Conservation (phyloP, 2,797 vertebrate genomes). For the Coranthus polyacanthus region DNA sequence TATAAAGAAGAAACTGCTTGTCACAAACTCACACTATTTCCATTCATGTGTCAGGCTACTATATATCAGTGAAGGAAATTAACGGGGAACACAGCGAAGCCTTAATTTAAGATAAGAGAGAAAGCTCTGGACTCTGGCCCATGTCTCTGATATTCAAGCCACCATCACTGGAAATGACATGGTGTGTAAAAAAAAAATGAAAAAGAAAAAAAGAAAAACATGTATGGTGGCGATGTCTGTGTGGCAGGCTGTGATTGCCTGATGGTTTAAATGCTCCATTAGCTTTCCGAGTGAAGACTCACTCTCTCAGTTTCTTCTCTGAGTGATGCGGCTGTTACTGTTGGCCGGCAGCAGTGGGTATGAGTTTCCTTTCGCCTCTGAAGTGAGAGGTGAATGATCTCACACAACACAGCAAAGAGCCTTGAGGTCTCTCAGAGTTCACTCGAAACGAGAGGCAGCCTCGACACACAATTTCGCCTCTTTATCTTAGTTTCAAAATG, state of each 20-base stretch:
- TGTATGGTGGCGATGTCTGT: slow-evolving; percentile 42
- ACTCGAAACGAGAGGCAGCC: slow-evolving; percentile 8
- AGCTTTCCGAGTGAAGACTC: slow-evolving; percentile 43
- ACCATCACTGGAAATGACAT: slow-evolving; percentile 37
- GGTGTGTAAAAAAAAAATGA: slow-evolving; percentile 18
- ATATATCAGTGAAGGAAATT: slow-evolving; percentile 39
- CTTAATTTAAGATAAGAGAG: slow-evolving; percentile 42
- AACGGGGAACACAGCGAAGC: slow-evolving; percentile 27
- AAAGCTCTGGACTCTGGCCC: slow-evolving; percentile 26
- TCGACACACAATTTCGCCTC: slow-evolving; percentile 18
- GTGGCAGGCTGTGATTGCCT: slow-evolving; percentile 56
- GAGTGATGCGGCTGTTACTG: slow-evolving; percentile 72
- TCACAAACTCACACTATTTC: slow-evolving; percentile 39
- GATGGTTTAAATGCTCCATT: slow-evolving; percentile 73
- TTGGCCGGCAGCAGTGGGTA: slow-evolving; percentile 62
- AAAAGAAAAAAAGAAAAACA: not conserved
- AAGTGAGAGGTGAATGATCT: slow-evolving; percentile 64
- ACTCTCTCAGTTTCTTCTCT: slow-evolving; percentile 56
- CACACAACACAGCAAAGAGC: slow-evolving; percentile 47
- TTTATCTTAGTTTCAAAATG: slow-evolving; percentile 33
- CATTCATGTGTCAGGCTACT: slow-evolving; percentile 33
- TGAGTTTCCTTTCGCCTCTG: slow-evolving; percentile 59
- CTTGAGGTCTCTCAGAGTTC: slow-evolving; percentile 46
- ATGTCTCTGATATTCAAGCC: slow-evolving; percentile 40
- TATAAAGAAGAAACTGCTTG: slow-evolving; percentile 31